Conservation (phyloP, 2,888 invertebrate genomes). For the Sminthurinus aureus region DNA sequence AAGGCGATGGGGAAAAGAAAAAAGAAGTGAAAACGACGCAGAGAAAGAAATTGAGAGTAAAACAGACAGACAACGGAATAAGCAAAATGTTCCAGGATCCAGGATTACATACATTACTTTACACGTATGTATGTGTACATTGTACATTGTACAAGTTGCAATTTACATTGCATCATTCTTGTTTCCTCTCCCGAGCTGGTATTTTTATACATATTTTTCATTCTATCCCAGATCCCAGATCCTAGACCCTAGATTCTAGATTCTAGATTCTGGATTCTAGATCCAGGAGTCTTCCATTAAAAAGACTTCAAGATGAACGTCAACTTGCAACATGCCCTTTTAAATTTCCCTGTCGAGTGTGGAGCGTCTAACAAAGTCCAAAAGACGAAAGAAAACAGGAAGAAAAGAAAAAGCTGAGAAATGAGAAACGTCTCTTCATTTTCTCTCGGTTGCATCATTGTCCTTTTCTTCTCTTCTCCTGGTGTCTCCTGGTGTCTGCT, state of each 20-base stretch:
- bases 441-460: neutral
- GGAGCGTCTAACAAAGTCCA: neutral
- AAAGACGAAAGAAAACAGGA: neutral
- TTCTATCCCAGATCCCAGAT: neutral
- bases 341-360: neutral
- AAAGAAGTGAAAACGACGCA: neutral
- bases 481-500: too few relatives aligned
- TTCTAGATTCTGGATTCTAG: too few relatives aligned
- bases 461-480: too few relatives aligned
- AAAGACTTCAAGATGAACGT: neutral
- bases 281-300: neutral
- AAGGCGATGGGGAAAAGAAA: neutral
- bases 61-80: neutral
- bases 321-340: neutral
- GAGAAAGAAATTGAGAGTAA: neutral
- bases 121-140: neutral
- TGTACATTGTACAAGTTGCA: neutral
- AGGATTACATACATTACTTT: too few relatives aligned
- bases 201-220: neutral
- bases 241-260: too few relatives aligned
- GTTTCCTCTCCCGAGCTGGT: neutral
- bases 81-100: neutral
- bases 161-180: neutral
- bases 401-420: neutral
- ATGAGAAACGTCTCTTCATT: neutral